Evolutionary conservation across 2,113 vertebrate species (phyloP).

Genomic region (Larimichthys polyactis): DNA sequence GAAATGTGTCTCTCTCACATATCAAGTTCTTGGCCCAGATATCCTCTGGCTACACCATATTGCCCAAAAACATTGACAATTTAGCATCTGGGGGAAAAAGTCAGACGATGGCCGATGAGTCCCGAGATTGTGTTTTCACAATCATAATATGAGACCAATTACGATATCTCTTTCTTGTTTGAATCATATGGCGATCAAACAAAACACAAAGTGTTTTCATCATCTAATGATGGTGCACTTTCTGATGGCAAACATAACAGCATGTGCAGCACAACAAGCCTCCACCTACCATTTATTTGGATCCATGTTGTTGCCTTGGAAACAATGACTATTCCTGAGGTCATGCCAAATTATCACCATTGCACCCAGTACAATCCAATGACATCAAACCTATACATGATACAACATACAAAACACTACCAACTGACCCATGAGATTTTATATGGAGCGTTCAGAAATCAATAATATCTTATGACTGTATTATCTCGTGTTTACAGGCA

Average conservation of each 20-base stretch:
- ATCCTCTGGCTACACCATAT: no score
- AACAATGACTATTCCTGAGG: background rate
- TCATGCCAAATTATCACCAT: background rate
- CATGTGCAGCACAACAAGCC: background rate
- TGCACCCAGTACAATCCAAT: background rate
- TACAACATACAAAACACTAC: background rate
- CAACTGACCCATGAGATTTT: background rate
- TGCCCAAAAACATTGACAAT: no score
- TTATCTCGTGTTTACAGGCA: background rate
- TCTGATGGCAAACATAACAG: background rate
- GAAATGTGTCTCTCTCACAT: no score
- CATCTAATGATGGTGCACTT: background rate
- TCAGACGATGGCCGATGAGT: no score
- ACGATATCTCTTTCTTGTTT: no score
- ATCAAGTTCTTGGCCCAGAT: no score
- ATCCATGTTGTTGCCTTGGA: background rate
- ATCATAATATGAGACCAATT: no score
- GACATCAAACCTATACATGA: background rate
- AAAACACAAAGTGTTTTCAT: background rate
- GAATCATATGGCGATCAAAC: background rate
- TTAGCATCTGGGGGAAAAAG: no score
- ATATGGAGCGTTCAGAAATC: conserved; percentile 18
- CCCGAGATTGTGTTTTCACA: background rate
- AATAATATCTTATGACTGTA: conserved; percentile 3
- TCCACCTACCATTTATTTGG: background rate